These are phyloP conservation scores for Nymphalis urticae DNA, from an alignment of 2,888 invertebrate species.

Conservation along the genomic window DNA sequence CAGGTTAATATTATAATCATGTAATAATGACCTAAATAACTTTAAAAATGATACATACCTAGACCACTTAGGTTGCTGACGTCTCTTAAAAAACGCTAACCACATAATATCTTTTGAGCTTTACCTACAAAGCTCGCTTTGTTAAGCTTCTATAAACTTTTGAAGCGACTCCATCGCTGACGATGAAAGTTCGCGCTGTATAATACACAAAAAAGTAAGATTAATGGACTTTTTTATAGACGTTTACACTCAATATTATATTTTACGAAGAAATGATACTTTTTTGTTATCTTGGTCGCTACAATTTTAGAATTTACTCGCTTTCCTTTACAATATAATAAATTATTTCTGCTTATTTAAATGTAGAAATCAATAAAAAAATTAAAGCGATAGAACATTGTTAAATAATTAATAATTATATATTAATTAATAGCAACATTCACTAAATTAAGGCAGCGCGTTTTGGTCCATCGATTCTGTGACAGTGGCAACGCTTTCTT, in stretches of 20 bases:
- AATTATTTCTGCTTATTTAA: too few relatives aligned
- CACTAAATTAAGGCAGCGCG: too few relatives aligned
- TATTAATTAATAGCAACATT: too few relatives aligned
- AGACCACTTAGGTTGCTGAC: not conserved
- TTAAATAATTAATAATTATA: too few relatives aligned
- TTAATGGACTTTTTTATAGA: slow-evolving; percentile 17
- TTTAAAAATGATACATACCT: not conserved
- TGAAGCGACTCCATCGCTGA: slow-evolving; percentile 14
- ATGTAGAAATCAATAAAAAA: too few relatives aligned
- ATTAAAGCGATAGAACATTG: too few relatives aligned
- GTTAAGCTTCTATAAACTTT: slow-evolving; percentile 18
- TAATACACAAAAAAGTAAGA: slow-evolving; percentile 23
- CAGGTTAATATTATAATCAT: too few relatives aligned
- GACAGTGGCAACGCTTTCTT: too few relatives aligned
- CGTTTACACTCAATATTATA: slow-evolving; percentile 16
- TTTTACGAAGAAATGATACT: slow-evolving; percentile 12
- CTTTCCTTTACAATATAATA: not conserved
- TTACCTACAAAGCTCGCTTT: slow-evolving; percentile 9
- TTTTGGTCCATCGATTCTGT: too few relatives aligned
- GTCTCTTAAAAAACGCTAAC: slow-evolving; percentile 1
- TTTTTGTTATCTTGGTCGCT: slow-evolving; percentile 4
- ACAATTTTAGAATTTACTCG: not conserved
- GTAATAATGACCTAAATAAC: too few relatives aligned
- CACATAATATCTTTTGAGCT: slow-evolving; percentile 14
- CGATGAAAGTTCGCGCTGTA: slow-evolving; percentile 18